phyloP scores from a whole-genome alignment of 2,888 invertebrate species.

The Ganaspis brasiliensis region DNA sequence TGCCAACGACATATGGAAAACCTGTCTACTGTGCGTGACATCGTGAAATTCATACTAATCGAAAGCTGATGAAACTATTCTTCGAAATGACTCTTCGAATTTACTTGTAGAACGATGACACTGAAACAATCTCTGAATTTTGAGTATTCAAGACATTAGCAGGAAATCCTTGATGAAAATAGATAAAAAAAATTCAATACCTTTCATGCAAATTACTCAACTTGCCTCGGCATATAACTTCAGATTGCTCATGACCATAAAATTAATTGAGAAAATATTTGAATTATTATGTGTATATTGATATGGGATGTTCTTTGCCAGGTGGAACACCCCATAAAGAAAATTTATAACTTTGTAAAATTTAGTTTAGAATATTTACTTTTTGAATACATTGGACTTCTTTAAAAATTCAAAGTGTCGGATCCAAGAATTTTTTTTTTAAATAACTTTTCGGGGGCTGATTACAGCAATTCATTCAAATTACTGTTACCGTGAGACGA shows the following conservation, averaged over 20 bases:
- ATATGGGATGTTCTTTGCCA: no score
- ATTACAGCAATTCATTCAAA: no score
- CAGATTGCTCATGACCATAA: not conserved
- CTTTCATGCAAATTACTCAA: not conserved
- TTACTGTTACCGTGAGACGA: no score
- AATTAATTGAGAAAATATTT: no score
- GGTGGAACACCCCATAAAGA: no score
- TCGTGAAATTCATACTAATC: slow-evolving; percentile 52
- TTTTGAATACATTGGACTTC: no score
- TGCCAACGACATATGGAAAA: slow-evolving; percentile 57
- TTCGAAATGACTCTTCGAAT: slow-evolving; percentile 41
- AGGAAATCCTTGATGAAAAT: slow-evolving; percentile 29
- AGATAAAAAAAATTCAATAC: not conserved
- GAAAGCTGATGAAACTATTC: slow-evolving; percentile 49
- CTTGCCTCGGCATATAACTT: not conserved
- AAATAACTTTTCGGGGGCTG: no score
- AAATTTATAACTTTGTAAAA: no score
- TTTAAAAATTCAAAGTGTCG: no score
- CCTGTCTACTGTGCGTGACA: slow-evolving; percentile 17
- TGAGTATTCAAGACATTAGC: not conserved
- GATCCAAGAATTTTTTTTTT: no score
- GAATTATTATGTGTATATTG: no score
- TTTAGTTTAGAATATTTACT: no score
- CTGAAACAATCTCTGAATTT: slow-evolving; percentile 25
- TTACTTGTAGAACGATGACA: slow-evolving; percentile 30